These are phyloP conservation scores for Catharus minimus DNA, from an alignment of 2,113 vertebrate genomes.

Conservation along the genomic window DNA sequence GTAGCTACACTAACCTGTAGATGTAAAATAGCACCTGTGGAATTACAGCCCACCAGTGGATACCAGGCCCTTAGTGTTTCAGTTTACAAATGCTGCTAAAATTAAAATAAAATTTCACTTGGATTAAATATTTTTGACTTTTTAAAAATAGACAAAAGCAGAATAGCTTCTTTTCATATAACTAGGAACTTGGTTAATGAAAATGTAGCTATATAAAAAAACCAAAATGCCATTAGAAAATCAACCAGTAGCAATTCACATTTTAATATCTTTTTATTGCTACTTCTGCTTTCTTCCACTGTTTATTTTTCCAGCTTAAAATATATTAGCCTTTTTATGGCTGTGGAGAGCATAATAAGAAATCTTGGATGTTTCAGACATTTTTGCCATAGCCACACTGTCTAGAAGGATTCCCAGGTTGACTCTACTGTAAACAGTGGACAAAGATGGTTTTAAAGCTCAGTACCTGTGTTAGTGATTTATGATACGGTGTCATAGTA, in stretches of 20 bases:
- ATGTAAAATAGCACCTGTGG: neutral
- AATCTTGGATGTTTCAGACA: neutral
- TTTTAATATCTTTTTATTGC: neutral
- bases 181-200: neutral
- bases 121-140: neutral
- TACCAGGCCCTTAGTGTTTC: neutral
- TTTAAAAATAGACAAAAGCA: neutral
- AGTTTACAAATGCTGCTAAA: neutral
- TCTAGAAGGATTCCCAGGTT: neutral
- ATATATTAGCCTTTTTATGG: neutral
- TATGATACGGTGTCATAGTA: neutral
- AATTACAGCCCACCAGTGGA: neutral
- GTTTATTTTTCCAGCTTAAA: conserved; percentile 4
- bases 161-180: neutral
- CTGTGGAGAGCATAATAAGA: neutral
- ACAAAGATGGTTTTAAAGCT: conserved; percentile 24
- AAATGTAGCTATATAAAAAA: neutral
- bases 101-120: neutral
- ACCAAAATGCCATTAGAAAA: neutral
- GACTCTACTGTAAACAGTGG: conserved; percentile 6
- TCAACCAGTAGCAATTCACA: neutral
- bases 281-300: neutral
- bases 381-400: neutral
- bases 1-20: neutral
- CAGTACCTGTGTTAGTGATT: neutral